Percentiles rank a stretch among this genome's conserved stretches.
Conservation (phyloP, 2,113 vertebrate genomes). For the Lutjanus erythropterus region DNA sequence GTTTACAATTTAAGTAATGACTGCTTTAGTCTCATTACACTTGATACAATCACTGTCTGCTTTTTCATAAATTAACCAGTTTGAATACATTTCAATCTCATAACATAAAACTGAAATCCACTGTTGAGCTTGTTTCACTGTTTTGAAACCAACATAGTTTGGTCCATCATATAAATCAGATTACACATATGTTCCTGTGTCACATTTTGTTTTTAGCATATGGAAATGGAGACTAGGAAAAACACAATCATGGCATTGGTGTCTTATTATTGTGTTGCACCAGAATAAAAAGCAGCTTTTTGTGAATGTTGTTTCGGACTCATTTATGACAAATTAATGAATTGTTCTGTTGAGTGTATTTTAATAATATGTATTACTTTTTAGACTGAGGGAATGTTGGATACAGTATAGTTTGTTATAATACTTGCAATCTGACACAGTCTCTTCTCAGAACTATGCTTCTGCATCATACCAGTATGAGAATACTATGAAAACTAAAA, state of each 20-base stretch:
- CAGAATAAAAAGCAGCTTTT: conserved; percentile 78
- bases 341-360: not conserved
- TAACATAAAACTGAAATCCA: conserved; percentile 44
- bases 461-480: not conserved
- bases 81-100: conserved; percentile 56
- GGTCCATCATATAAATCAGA: conserved; percentile 46
- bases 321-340: conserved; percentile 28
- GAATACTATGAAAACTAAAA: not conserved
- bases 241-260: conserved; percentile 65
- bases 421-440: not conserved
- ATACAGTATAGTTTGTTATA: not conserved
- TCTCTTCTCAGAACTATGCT: not conserved
- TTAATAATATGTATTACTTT: not conserved
- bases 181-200: conserved; percentile 40
- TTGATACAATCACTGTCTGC: conserved; percentile 64
- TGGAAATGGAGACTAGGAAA: conserved; percentile 28
- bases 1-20: conserved; percentile 60
- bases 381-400: not conserved
- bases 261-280: conserved; percentile 73
- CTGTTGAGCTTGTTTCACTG: conserved; percentile 49
- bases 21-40: conserved; percentile 57
- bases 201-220: conserved; percentile 43
- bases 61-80: conserved; percentile 39
- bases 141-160: conserved; percentile 48
- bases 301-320: conserved; percentile 50